These are phyloP conservation scores for Cyaniris semiargus DNA, from an alignment of 2,888 invertebrate species.

Conservation along the genomic window DNA sequence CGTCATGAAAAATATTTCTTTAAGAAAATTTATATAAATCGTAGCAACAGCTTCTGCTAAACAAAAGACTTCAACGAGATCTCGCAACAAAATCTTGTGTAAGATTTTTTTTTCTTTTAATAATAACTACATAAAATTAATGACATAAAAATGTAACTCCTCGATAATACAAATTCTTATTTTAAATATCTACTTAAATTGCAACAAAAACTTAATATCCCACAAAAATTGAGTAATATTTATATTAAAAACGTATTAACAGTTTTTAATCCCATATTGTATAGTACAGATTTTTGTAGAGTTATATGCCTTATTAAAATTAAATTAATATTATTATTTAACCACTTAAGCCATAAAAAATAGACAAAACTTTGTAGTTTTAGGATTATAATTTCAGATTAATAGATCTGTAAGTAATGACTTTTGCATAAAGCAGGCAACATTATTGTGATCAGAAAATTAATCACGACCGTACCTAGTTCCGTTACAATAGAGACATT, in stretches of 20 bases:
- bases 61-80: background rate
- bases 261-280: no score
- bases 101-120: background rate
- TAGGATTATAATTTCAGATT: background rate
- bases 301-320: no score
- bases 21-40: background rate
- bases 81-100: background rate
- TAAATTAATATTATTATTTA: no score
- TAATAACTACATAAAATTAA: no score
- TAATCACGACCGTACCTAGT: background rate
- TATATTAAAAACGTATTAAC: background rate
- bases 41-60: background rate
- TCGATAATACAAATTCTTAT: no score
- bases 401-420: background rate
- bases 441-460: conserved; percentile 2
- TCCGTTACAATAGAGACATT: conserved; percentile 8
- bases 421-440: background rate
- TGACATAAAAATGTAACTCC: no score
- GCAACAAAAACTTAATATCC: background rate
- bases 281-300: no score
- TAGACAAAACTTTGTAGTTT: no score
- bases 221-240: background rate
- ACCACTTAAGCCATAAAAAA: no score
- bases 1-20: background rate
- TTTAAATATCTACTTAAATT: no score